phyloP scores from a whole-genome alignment of 2,797 vertebrate species.

The Hoplostethus mediterraneus region DNA sequence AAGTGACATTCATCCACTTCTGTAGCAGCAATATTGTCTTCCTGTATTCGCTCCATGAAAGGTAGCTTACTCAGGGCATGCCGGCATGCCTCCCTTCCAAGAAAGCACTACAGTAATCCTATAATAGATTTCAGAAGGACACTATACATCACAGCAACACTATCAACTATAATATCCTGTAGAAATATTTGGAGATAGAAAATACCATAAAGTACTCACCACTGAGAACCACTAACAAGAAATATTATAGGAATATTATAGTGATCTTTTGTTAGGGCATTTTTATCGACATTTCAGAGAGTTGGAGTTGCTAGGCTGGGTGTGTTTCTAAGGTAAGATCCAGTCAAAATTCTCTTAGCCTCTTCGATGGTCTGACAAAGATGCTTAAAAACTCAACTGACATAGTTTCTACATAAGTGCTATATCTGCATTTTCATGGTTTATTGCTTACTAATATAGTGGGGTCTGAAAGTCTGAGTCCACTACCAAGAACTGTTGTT shows the following conservation, averaged over 20 bases:
- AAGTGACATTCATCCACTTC: no score
- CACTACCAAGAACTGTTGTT: no score
- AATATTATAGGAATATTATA: constrained; percentile 27
- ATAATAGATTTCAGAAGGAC: no score
- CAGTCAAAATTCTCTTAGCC: constrained; percentile 4
- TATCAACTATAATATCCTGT: not conserved
- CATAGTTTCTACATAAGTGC: not conserved
- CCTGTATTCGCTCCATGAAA: no score
- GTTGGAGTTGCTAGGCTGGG: constrained; percentile 15
- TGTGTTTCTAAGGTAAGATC: constrained; percentile 56
- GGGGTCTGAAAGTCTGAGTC: no score
- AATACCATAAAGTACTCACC: constrained; percentile 16
- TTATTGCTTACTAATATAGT: constrained; percentile 6
- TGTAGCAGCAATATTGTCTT: no score
- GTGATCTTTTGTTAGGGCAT: constrained; percentile 26
- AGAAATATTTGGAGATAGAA: constrained; percentile 10
- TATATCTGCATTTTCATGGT: not conserved
- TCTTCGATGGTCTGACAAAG: no score
- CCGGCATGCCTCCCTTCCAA: no score
- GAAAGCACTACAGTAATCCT: no score
- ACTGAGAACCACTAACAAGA: not conserved
- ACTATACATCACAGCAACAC: no score
- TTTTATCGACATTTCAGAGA: constrained; percentile 46
- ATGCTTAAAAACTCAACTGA: no score
- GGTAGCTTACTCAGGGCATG: no score